These are phyloP conservation scores for Mesaphorura yosii DNA, from an alignment of 1,140 invertebrate genomes.

Conservation along the genomic window DNA sequence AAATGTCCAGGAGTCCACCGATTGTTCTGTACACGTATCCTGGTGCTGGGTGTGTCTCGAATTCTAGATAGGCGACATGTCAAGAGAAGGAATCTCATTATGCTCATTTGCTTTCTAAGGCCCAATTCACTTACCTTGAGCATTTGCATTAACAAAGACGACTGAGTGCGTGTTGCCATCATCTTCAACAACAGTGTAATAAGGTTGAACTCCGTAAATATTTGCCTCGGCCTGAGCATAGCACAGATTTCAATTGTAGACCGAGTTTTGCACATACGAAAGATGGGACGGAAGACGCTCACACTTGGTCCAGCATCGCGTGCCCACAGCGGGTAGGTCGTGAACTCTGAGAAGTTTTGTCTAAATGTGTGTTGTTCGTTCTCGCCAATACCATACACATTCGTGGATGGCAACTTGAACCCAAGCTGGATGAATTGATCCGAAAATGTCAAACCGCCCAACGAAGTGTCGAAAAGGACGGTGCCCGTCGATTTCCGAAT, in stretches of 20 bases:
- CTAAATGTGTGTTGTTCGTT: conserved; percentile 31
- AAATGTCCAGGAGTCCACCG: conserved; percentile 40
- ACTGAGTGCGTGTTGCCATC: conserved; percentile 40
- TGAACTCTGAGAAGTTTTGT: conserved; percentile 33
- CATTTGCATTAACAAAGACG: conserved; percentile 41
- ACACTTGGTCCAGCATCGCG: conserved; percentile 18
- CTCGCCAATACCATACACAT: conserved; percentile 44
- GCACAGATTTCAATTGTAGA: not conserved
- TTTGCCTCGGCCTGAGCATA: conserved; percentile 10
- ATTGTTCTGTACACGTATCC: conserved; percentile 34
- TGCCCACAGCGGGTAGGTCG: conserved; percentile 17
- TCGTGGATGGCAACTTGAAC: conserved; percentile 47
- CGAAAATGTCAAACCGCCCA: conserved; percentile 58
- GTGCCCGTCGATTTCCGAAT: conserved; percentile 15
- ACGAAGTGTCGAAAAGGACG: conserved; percentile 22
- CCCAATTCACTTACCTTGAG: conserved; percentile 33
- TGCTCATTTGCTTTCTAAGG: not conserved
- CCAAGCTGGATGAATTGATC: conserved; percentile 77
- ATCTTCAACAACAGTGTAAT: conserved; percentile 44
- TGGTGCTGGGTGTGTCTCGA: conserved; percentile 30
- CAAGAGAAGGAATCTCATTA: not conserved
- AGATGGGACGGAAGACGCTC: not conserved
- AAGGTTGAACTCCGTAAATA: conserved; percentile 47
- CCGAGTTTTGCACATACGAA: not conserved
- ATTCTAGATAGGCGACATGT: conserved; percentile 16